A percentile compares a stretch with the other conserved stretches of the same genome.
Evolutionary conservation across 2,113 vertebrate species (phyloP).

Genomic region (Paratilapia polleni): DNA sequence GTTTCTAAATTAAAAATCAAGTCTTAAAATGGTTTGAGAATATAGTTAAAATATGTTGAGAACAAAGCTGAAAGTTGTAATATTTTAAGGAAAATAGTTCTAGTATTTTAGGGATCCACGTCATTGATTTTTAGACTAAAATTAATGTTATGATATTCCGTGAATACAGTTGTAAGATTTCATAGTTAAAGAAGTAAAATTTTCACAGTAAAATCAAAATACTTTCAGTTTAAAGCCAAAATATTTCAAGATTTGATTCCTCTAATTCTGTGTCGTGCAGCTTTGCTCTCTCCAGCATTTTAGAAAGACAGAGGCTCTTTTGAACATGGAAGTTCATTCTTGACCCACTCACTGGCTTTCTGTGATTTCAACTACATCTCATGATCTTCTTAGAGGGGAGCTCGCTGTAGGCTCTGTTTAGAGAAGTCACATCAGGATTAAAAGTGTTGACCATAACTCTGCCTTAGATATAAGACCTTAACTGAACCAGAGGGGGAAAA

Average conservation of each 20-base stretch:
- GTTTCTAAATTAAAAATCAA: not conserved
- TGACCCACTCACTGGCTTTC: not conserved
- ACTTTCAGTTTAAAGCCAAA: fast-evolving
- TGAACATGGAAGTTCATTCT: not conserved
- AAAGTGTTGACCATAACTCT: not conserved
- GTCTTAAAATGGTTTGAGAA: not conserved
- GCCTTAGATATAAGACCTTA: not conserved
- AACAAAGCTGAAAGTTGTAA: not conserved
- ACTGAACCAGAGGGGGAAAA: not conserved
- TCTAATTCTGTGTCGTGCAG: not conserved
- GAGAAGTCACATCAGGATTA: not conserved
- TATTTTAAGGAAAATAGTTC: not conserved
- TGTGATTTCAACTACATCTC: not conserved
- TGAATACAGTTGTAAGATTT: not conserved
- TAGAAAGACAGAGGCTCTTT: not conserved
- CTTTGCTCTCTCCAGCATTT: not conserved
- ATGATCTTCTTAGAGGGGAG: not conserved
- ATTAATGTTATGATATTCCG: not conserved
- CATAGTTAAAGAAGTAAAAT: not conserved
- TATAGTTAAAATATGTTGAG: not conserved
- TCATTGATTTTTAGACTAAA: not conserved
- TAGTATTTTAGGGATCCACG: not conserved
- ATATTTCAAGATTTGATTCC: not conserved
- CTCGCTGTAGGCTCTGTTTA: not conserved
- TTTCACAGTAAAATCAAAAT: not conserved